Evolutionary conservation across 2,888 invertebrate species (phyloP).

Genomic region (Pinctada fucata): DNA sequence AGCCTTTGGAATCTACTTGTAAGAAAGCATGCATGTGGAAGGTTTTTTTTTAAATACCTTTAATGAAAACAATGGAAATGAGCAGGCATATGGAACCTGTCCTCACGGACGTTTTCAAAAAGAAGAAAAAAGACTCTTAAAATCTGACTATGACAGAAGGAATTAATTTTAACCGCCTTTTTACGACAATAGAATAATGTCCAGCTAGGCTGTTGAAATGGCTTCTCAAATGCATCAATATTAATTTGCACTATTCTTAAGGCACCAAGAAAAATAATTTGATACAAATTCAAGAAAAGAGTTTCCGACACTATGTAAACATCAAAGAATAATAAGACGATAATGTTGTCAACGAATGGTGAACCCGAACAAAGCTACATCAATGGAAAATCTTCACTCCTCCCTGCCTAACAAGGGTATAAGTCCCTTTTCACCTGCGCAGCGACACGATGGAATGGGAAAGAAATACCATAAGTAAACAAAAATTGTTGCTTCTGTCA

Average conservation of each 20-base stretch:
- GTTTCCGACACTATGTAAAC: background rate
- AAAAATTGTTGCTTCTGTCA: slow-evolving; percentile 10
- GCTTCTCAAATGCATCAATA: background rate
- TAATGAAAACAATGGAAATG: no score
- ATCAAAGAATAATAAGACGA: background rate
- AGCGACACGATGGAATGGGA: slow-evolving; percentile 12
- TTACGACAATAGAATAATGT: background rate
- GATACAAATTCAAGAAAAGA: background rate
- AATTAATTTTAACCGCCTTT: background rate
- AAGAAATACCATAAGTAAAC: slow-evolving; percentile 24
- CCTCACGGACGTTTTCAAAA: no score
- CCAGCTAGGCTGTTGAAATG: background rate
- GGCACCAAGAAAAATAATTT: background rate
- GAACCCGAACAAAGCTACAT: slow-evolving; percentile 1
- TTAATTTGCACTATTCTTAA: background rate
- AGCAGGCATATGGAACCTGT: no score
- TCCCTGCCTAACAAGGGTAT: background rate
- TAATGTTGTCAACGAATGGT: background rate
- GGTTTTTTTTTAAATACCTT: no score
- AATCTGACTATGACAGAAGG: background rate
- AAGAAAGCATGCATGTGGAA: no score
- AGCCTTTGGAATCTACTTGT: no score
- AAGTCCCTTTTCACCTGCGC: slow-evolving; percentile 19
- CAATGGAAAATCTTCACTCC: background rate
- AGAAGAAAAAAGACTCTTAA: no score